Base-by-base conservation (phyloP, 1,140 invertebrate genomes). In the Neodiprion fabricii region DNA sequence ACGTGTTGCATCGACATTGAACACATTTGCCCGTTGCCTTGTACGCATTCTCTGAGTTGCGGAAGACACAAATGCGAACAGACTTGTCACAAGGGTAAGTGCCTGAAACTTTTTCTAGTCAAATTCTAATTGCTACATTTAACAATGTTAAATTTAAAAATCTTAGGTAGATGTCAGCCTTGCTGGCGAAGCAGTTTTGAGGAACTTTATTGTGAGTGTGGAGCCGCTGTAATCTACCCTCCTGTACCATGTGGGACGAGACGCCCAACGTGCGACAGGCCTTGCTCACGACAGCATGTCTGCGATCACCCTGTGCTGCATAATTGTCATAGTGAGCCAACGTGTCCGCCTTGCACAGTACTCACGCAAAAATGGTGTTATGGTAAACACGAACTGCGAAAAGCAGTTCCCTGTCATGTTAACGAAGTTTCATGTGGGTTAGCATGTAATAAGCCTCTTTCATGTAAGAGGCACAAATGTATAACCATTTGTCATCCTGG, bases 311-410 rank as follows among this genome's bases (percentile, higher is more conserved):
- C 92, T 48, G 91, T 94, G 0, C 90, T 92, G 77, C 96, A 98
- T 85, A 89, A 88, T 61, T 97, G 96, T 84, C 95, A 96, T 82
- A 91, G 90, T 72, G 87, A 88, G 48, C 74, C 88, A 8, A 88
- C 91, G 0, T 99, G 98, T 87, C 97, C 98, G n/a, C 97, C 97
- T 7, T 99, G 98, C 88, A 95, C 96, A 28, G 93, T 96, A 67
- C 91, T 99, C 48, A 96, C 95, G 17, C 91, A 94, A 74, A 96
- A 96, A 85, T 93, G 92, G 88, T 99, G 97, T 84, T 93, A 96
- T 83, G 97, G 98, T 1, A 89, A 92, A 14, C 97, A 99, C 85
- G 96, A 98, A 88, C 88, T 95, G 75, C 89, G 96, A 9, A 95
- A 95, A 80, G 95, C 95, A 40, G 96, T 98, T 70, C 95, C 96